phyloP scores from a whole-genome alignment of 1,140 invertebrate species.

The Ptiloglossa arizonensis region DNA sequence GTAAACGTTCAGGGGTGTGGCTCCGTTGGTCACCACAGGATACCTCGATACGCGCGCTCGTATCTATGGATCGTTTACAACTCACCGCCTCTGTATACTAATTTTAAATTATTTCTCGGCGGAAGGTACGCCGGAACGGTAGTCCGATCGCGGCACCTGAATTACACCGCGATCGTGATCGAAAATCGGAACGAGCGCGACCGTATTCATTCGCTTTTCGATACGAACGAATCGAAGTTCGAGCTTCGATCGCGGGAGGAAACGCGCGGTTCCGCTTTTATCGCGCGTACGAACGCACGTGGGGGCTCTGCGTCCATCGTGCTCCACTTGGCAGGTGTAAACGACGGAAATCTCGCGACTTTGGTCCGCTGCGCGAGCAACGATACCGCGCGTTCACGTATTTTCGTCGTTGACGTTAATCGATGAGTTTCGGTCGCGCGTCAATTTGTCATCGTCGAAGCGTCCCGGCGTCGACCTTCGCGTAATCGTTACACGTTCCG shows the following conservation, averaged over 20 bases:
- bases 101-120: not conserved
- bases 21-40: constrained; percentile 26
- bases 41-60: constrained; percentile 7
- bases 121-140: not conserved
- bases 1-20: constrained; percentile 55
- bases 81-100: not conserved
- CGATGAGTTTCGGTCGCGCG: constrained; percentile 20
- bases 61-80: constrained; percentile 9
- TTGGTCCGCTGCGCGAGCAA: constrained; percentile 23
- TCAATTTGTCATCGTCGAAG: constrained; percentile 10
- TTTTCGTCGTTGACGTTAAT: constrained; percentile 31
- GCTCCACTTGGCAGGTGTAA: constrained; percentile 9
- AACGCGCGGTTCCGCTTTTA: not conserved
- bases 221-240: too few species aligned
- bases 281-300: too few species aligned
- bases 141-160: too few species aligned
- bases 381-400: constrained; percentile 24
- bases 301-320: not conserved
- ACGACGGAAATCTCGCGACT: constrained; percentile 21
- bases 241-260: too few species aligned
- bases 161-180: too few species aligned
- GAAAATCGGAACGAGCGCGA: too few species aligned
- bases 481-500: not conserved
- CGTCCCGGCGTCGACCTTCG: not conserved
- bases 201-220: too few species aligned